Evolutionary conservation across 2,797 vertebrate genomes (phyloP).

Genomic region (Anguilla megastoma): DNA sequence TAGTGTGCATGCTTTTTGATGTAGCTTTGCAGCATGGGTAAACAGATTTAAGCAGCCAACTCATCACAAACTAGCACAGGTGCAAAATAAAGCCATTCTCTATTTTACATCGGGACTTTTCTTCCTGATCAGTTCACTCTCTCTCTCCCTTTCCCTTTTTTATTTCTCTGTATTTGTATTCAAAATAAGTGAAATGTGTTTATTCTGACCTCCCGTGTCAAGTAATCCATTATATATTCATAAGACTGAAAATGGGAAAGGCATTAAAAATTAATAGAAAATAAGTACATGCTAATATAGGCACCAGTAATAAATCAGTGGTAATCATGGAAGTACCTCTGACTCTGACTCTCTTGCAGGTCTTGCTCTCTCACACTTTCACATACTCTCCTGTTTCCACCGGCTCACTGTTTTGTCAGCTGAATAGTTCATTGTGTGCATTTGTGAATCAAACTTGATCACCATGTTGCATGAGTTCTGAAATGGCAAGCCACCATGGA

Average conservation of each 20-base stretch:
- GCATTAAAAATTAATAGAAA: not conserved
- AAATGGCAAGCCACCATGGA: not conserved
- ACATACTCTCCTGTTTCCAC: not conserved
- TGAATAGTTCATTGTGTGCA: not conserved
- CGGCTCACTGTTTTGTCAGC: not conserved
- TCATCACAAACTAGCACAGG: not conserved
- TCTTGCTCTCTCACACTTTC: not conserved
- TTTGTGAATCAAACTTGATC: not conserved
- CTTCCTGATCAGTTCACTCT: not conserved
- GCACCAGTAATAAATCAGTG: not conserved
- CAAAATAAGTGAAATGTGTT: not conserved
- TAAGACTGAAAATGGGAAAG: not conserved
- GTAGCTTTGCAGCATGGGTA: not conserved
- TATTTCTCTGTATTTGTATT: not conserved
- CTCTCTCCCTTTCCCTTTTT: not conserved
- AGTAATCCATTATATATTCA: not conserved
- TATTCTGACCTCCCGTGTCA: not conserved
- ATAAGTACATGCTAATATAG: not conserved
- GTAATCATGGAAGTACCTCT: not conserved
- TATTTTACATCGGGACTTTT: constrained; percentile 33
- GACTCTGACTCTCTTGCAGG: not conserved
- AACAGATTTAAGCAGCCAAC: constrained; percentile 11
- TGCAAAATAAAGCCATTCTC: constrained; percentile 1
- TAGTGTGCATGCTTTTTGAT: not conserved
- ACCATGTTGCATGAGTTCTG: not conserved